A percentile compares a stretch with the other conserved stretches of the same genome.
phyloP scores from a whole-genome alignment of 2,113 vertebrate genomes.

The Erythrolamprus reginae region DNA sequence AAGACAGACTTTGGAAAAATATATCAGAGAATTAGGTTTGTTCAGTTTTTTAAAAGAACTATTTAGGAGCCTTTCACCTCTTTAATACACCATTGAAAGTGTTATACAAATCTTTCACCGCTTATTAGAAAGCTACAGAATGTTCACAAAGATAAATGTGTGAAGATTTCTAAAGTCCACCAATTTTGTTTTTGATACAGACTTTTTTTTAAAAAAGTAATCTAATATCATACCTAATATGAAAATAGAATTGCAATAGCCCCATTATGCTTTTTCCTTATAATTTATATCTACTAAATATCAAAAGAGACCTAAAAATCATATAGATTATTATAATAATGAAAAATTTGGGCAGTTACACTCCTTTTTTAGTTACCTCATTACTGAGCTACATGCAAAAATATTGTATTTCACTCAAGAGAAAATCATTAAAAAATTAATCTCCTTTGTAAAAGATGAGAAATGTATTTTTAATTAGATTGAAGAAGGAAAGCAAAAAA shows the following conservation, averaged over 20 bases:
- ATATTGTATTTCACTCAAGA: background rate
- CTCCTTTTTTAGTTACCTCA: background rate
- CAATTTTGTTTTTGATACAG: too few species aligned
- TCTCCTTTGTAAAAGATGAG: background rate
- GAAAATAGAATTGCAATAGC: background rate
- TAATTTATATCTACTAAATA: background rate
- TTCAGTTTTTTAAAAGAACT: slow-evolving; percentile 26
- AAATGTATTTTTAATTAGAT: background rate
- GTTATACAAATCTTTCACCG: slow-evolving; percentile 9
- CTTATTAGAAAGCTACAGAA: background rate
- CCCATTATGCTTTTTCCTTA: background rate
- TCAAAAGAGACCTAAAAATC: background rate
- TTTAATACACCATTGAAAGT: slow-evolving; percentile 5
- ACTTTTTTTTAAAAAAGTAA: too few species aligned
- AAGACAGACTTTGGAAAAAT: slow-evolving; percentile 55
- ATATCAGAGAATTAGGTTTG: background rate
- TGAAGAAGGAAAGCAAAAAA: background rate
- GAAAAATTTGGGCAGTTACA: background rate
- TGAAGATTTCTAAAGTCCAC: background rate
- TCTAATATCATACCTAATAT: background rate
- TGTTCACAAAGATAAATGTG: slow-evolving; percentile 7
- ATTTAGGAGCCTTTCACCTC: slow-evolving; percentile 20
- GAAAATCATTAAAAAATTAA: background rate
- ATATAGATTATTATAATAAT: background rate
- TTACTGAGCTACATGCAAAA: background rate